A percentile compares a stretch with the other conserved stretches of the same genome.
Evolutionary conservation across 2,797 vertebrate genomes (phyloP).

Genomic region (Discoglossus pictus): DNA sequence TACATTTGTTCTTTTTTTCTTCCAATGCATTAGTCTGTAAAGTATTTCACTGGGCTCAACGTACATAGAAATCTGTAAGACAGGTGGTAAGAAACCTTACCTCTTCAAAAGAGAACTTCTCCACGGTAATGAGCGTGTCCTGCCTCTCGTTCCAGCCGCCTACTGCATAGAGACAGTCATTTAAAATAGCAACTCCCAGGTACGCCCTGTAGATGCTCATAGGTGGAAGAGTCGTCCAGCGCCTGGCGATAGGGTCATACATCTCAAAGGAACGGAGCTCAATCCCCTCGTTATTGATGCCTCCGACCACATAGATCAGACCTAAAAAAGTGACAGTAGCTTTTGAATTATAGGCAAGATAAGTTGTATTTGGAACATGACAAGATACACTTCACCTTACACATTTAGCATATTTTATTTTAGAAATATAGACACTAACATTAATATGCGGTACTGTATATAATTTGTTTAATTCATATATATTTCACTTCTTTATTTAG

Average conservation of each 20-base stretch:
- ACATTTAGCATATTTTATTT: no score
- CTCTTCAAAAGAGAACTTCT: slow-evolving; percentile 95
- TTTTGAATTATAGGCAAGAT: no score
- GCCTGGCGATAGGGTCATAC: slow-evolving; percentile 88
- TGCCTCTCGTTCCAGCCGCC: slow-evolving; percentile 94
- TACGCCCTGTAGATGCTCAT: slow-evolving; percentile 90
- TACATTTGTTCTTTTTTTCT: no score
- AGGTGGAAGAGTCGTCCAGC: slow-evolving; percentile 88
- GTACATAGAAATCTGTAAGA: no score
- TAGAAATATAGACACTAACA: no score
- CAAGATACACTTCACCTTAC: no score
- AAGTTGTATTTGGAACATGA: no score
- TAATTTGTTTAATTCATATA: no score
- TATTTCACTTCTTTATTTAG: no score
- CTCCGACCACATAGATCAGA: slow-evolving; percentile 91
- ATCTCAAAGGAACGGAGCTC: slow-evolving; percentile 89
- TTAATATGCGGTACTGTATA: no score
- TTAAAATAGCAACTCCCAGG: slow-evolving; percentile 88
- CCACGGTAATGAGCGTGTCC: slow-evolving; percentile 88
- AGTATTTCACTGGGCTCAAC: no score
- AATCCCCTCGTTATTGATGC: slow-evolving; percentile 88
- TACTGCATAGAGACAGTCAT: slow-evolving; percentile 90
- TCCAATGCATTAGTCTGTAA: no score
- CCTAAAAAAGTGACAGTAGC: slow-evolving; percentile 65
- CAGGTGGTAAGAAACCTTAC: slow-evolving; percentile 63